A percentile compares a stretch with the other conserved stretches of the same genome.
These are phyloP conservation scores for Pangasius mekongensis DNA, from an alignment of 2,797 vertebrate species.

Conservation along the genomic window DNA sequence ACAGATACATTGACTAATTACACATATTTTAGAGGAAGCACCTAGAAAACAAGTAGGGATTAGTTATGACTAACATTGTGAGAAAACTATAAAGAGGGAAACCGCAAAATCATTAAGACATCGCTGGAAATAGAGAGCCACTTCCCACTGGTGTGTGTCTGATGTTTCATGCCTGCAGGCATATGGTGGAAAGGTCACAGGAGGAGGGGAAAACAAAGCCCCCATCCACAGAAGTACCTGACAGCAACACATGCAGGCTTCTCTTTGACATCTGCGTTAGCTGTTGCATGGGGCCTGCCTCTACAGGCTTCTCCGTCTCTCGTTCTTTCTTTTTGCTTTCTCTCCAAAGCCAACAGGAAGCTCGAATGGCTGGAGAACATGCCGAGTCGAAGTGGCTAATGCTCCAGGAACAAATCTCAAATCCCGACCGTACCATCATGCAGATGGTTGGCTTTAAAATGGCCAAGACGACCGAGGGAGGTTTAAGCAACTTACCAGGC, in stretches of 20 bases:
- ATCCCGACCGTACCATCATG: slow-evolving; percentile 44
- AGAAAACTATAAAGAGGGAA: slow-evolving; percentile 40
- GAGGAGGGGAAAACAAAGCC: slow-evolving; percentile 47
- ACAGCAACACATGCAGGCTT: slow-evolving; percentile 65
- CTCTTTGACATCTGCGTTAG: slow-evolving; percentile 68
- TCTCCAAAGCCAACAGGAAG: slow-evolving; percentile 44
- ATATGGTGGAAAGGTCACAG: slow-evolving; percentile 63
- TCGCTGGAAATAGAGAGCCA: neutral
- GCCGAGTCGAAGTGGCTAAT: slow-evolving; percentile 49
- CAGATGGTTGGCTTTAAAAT: slow-evolving; percentile 47
- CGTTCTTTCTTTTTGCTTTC: slow-evolving; percentile 18
- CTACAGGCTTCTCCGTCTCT: slow-evolving; percentile 57
- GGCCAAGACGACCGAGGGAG: slow-evolving; percentile 30
- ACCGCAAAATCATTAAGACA: slow-evolving; percentile 18
- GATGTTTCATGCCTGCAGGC: slow-evolving; percentile 64
- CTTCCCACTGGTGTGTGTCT: slow-evolving; percentile 37
- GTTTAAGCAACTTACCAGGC: slow-evolving; percentile 52
- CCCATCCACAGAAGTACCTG: slow-evolving; percentile 52
- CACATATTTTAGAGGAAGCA: neutral
- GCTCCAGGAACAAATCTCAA: slow-evolving; percentile 43
- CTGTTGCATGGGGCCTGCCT: slow-evolving; percentile 49
- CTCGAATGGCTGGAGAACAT: slow-evolving; percentile 33
- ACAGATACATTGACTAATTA: neutral
- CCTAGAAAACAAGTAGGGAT: neutral
- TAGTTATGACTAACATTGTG: slow-evolving; percentile 1